Percentiles rank a stretch among this genome's conserved stretches.
Evolutionary conservation across 2,888 invertebrate genomes (phyloP).

Genomic region (Leucophenga montana): DNA sequence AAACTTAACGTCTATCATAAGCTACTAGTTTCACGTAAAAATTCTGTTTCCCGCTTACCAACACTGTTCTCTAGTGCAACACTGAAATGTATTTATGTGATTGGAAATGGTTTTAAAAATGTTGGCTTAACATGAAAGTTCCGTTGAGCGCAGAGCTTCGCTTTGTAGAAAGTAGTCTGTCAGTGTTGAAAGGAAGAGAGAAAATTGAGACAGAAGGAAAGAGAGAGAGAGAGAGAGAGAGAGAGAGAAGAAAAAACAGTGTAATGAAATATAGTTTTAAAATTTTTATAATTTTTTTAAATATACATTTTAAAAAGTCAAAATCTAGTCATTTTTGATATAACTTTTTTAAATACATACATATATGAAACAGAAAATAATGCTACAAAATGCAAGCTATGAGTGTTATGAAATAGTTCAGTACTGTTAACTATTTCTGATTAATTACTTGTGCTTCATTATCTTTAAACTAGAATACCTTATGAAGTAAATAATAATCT

Average conservation of each 20-base stretch:
- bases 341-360: too few species aligned
- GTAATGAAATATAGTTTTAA: background rate
- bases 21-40: conserved; percentile 46
- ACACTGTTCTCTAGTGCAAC: conserved; percentile 33
- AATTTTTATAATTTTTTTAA: background rate
- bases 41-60: conserved; percentile 1
- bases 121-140: conserved; percentile 77
- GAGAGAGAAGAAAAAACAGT: background rate
- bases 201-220: conserved; percentile 1
- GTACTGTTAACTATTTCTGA: too few species aligned
- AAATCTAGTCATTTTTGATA: too few species aligned
- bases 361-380: too few species aligned
- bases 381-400: too few species aligned
- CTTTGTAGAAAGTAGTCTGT: conserved; percentile 79
- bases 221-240: too few species aligned
- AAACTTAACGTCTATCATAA: conserved; percentile 48
- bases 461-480: too few species aligned
- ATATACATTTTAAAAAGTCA: background rate
- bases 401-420: too few species aligned
- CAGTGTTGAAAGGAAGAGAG: background rate
- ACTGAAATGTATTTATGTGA: background rate
- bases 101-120: background rate
- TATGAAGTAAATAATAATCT: too few species aligned
- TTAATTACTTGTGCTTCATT: too few species aligned
- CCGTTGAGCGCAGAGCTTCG: conserved; percentile 86